Evolutionary conservation across 2,888 invertebrate species (phyloP), one percentile per base, ranked within the genome.

Genomic region (Drosophila fungiperda): DNA sequence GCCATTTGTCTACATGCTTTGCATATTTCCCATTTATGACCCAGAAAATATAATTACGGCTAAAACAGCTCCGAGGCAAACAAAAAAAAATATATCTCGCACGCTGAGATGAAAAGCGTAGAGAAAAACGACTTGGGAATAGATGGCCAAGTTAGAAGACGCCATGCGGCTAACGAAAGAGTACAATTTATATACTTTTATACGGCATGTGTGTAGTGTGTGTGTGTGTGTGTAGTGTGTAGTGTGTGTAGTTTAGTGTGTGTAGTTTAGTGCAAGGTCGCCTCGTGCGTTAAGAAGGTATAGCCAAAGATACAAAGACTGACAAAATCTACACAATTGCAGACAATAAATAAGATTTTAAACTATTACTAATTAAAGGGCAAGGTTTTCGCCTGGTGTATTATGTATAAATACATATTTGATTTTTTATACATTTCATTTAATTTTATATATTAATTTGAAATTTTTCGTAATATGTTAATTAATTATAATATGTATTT

Each of bases 1-100:
- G 89, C 89, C 72, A 87, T 82, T 82, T 87, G 85, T 87, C 85
- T 80, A 59, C 81, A 83, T 89, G 70, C 73, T 78, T 78, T 76
- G 77, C 83, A 89, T 87, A 82, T 79, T 74, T 82, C 42, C 68
- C 80, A 78, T 76, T 77, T 79, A 87, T 87, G 87, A 89, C 87
- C 87, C 80, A 88, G 82, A 89, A 88, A 79, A 49, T 40, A 59
- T 67, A 69, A 69, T 70, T 71, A 58, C 67, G 63, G 60, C 68
- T 72, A 69, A 67, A 63, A 68, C 75, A 73, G 68, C 55, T 58
- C 60, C 1, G 26, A 26, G 55, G 54, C 26, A 38, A 54, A 20
- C 11, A 42, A n/a, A 29, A 52, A 70, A 58, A 62, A 0, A 26
- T 26, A 5, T 29, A 29, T 29, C 29, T 32, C 38, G 42, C 70